Evolutionary conservation across 2,113 vertebrate genomes (phyloP), one percentile per base, ranked within the genome.

Genomic region (Fregetta grallaria): DNA sequence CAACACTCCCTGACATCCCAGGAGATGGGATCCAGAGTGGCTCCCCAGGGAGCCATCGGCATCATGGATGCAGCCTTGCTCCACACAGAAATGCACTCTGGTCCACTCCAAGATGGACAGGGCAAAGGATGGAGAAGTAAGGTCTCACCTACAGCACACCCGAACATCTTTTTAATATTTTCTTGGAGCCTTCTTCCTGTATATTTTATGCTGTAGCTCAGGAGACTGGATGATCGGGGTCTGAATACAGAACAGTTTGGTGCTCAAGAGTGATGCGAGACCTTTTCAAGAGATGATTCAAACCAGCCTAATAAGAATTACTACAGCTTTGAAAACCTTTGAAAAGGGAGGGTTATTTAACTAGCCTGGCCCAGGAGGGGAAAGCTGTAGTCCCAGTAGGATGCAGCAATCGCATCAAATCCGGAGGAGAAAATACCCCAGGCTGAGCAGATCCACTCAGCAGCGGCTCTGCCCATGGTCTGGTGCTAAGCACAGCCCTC

Each of bases 201-300:
- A 6, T 23, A 7, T 40, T n/a, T 93, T n/a, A 47, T 78, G 45
- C 45, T 79, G 72, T 77, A 56, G 66, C 65, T 92, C 16, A 3
- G 71, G 36, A 67, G 44, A 15, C 62, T 13, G 38, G 9, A 34
- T 21, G 32, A 26, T 45, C 36, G 0, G 70, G 70, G 36, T 72
- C 77, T 96, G 91, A 78, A 97, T 86, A 82, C 87, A 93, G 90
- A 96, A 44, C 92, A 86, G 85, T 44, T 63, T 52, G 34, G 13
- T n/a, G 21, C 68, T 78, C 44, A 40, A 19, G 25, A 15, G 34
- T 56, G 30, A 86, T 29, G 45, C 0, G 19, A 96, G 92, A 92
- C 58, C 74, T 95, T 96, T 96, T 78, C 90, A 82, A 79, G 66
- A 56, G 17, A 79, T 45, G 5, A 88, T 76, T 94, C 36, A 58